Percentiles rank a stretch among this genome's conserved stretches.
phyloP scores from a whole-genome alignment of 2,888 invertebrate species.

The Anorthoa munda region DNA sequence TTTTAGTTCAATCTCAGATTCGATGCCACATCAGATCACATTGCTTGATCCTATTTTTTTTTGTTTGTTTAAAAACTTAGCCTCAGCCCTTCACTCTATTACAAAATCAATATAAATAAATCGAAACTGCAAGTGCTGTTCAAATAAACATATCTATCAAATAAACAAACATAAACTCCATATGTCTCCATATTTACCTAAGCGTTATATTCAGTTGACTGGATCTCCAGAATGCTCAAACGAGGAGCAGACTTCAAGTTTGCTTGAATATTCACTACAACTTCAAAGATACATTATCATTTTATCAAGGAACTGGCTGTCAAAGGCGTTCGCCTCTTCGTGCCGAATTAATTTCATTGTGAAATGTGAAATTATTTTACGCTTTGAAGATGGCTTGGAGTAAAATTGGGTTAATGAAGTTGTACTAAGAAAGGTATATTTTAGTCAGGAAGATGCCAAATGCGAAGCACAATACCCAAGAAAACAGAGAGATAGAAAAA shows the following conservation, averaged over 20 bases:
- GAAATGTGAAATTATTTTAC: conserved; percentile 25
- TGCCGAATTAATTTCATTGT: conserved; percentile 28
- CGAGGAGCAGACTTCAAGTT: conserved; percentile 1
- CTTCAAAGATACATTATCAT: conserved; percentile 33
- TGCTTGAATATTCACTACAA: conserved; percentile 10
- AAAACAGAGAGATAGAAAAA: too few species aligned
- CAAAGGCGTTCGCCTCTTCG: conserved; percentile 21
- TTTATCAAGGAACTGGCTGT: conserved; percentile 1
- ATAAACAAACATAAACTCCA: conserved; percentile 1
- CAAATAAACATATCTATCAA: neutral
- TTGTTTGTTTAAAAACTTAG: too few species aligned
- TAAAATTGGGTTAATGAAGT: conserved; percentile 1
- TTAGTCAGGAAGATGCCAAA: neutral
- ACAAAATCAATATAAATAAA: neutral
- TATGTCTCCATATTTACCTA: conserved; percentile 10
- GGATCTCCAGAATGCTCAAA: neutral
- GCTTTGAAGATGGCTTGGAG: neutral
- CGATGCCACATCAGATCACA: too few species aligned
- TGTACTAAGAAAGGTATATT: neutral
- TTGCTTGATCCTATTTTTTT: too few species aligned
- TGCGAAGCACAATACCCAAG: neutral
- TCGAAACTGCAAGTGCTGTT: neutral
- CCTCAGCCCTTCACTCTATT: too few species aligned
- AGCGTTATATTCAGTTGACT: conserved; percentile 16
- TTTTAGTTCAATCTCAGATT: too few species aligned